These are phyloP conservation scores for Atrichornis clamosus DNA, from an alignment of 2,113 vertebrate genomes.

Conservation along the genomic window DNA sequence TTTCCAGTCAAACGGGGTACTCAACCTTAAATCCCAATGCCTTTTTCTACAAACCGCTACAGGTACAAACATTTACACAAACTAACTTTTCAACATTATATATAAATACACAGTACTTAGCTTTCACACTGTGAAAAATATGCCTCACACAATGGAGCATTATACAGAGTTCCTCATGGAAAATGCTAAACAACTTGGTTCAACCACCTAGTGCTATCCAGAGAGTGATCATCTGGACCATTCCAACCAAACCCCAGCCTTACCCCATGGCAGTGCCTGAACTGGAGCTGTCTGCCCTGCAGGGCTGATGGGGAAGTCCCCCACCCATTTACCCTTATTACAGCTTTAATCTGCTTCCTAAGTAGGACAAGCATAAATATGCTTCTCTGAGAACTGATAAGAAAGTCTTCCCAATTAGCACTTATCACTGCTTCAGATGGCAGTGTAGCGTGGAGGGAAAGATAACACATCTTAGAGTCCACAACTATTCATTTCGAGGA, in stretches of 20 bases:
- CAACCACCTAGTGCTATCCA: not conserved
- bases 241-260: not conserved
- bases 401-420: not conserved
- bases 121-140: not conserved
- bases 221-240: not conserved
- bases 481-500: not conserved
- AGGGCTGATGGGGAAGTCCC: not conserved
- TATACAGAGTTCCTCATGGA: not conserved
- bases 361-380: not conserved
- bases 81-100: not conserved
- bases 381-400: not conserved
- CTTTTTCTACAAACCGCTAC: not conserved
- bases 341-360: not conserved
- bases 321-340: not conserved
- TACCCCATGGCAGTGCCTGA: not conserved
- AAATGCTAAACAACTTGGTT: not conserved
- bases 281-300: not conserved
- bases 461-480: not conserved
- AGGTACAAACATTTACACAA: not conserved
- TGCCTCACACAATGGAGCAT: fast-evolving
- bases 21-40: not conserved
- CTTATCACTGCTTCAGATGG: not conserved
- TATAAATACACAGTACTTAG: not conserved
- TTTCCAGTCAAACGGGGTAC: not conserved
- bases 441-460: not conserved